phyloP scores from a whole-genome alignment of 2,888 invertebrate species.

The Mactromeris polynyma region DNA sequence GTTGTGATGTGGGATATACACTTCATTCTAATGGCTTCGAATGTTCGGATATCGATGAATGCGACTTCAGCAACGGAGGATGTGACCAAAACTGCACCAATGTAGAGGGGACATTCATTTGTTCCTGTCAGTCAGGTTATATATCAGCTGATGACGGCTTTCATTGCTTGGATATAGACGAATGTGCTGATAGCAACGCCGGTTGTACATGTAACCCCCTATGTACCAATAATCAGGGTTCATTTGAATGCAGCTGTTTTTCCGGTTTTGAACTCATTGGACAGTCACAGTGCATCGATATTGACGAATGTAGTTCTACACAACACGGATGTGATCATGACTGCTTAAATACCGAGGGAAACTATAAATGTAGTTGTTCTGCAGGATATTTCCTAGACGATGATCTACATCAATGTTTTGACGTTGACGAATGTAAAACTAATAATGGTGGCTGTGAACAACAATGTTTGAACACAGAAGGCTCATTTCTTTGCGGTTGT shows the following conservation, averaged over 20 bases:
- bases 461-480: not conserved
- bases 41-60: slow-evolving; percentile 37
- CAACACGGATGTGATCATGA: not conserved
- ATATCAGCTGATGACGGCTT: not conserved
- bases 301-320: not conserved
- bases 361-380: not conserved
- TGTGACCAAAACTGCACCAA: not conserved
- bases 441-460: not conserved
- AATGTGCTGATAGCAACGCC: not conserved
- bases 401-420: not conserved
- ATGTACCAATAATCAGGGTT: slow-evolving; percentile 3
- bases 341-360: not conserved
- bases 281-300: not conserved
- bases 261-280: not conserved
- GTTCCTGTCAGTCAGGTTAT: slow-evolving; percentile 27
- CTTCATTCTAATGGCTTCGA: not conserved
- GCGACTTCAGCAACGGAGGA: slow-evolving; percentile 16
- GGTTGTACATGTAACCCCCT: not conserved
- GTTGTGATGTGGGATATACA: not conserved
- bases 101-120: not conserved
- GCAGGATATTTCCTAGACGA: not conserved
- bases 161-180: not conserved
- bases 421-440: not conserved
- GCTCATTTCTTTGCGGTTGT: not conserved
- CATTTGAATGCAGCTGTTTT: not conserved